Conservation (phyloP, 2,797 vertebrate genomes). For the Neomorphus geoffroyi region DNA sequence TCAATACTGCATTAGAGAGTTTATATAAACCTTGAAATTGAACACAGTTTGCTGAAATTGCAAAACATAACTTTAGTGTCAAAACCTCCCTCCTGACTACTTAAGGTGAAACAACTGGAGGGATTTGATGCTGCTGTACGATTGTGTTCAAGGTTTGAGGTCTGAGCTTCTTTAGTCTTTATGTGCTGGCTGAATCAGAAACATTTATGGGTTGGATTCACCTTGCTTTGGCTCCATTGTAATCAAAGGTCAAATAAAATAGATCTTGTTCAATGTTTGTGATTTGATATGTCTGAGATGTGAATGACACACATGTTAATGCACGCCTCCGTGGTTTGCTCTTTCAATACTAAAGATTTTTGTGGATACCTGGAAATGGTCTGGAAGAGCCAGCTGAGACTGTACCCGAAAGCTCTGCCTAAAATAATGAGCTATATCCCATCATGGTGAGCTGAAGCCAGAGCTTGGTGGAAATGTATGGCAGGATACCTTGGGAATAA, state of each 20-base stretch:
- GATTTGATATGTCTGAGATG: not conserved
- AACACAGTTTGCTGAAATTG: not conserved
- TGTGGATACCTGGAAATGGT: not conserved
- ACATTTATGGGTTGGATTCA: not conserved
- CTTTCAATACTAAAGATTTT: not conserved
- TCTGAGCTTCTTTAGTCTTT: not conserved
- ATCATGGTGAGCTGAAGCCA: not conserved
- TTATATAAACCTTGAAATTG: not conserved
- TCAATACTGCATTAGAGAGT: not conserved
- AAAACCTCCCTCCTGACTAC: not conserved
- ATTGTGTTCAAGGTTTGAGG: not conserved
- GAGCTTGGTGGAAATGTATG: not conserved
- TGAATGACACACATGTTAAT: not conserved
- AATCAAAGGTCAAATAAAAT: not conserved
- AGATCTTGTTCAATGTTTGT: not conserved
- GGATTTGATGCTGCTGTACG: fast-evolving
- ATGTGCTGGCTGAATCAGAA: not conserved
- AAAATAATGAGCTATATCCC: not conserved
- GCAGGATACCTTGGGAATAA: not conserved
- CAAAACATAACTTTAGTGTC: not conserved
- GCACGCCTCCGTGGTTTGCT: not conserved
- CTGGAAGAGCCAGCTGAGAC: not conserved
- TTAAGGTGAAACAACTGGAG: not conserved
- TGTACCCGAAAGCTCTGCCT: not conserved
- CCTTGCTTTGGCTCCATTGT: fast-evolving